Base-by-base conservation (phyloP, 2,797 vertebrate genomes). In the Myripristis murdjan region DNA sequence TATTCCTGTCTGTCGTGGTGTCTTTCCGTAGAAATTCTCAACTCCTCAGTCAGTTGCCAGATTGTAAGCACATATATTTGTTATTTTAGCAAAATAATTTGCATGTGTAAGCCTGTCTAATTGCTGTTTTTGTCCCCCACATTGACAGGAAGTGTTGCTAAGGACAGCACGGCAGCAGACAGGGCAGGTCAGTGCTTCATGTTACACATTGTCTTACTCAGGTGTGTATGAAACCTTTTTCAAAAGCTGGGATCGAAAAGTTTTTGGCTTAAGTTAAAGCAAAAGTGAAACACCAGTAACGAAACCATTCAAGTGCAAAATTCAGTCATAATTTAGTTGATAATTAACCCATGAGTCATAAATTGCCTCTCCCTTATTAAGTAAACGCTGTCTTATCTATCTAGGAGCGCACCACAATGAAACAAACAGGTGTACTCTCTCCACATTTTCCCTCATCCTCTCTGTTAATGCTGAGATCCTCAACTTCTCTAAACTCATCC, bases 101-200 rank as follows among this genome's bases (percentile, higher is more conserved):
- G 0, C 72, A 7, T 47, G 37, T 52, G 41, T 4, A 18, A 7
- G 35, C 14, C n/a, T n/a, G n/a, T n/a, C 37, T 39, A 0, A 26
- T 5, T 31, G 4, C 1, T 44, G 0, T 64, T 16, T n/a, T n/a
- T n/a, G n/a, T 73, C 11, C 71, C 12, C 54, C 20, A 6, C 7
- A 16, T 68, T 60, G 73, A 24, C 87, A 97, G 96, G 82, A 72
- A 70, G 23, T 0, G 70, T 88, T 59, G 87, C 91, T 59, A n/a
- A 70, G 54, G 92, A 91, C 59, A 92, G 83, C 83, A 65, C 85
- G 2, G 0, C 33, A 15, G 61, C 70, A 8, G 60, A 59, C 46
- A 56, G 51, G 12, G 18, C 79, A 56, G 86, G 91, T 93, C 57
- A 83, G 87, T 82, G 33, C n/a, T 28, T 66, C 9, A 37, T 14